These are phyloP conservation scores for Elymnias hypermnestra DNA, from an alignment of 1,140 invertebrate species.

Conservation along the genomic window DNA sequence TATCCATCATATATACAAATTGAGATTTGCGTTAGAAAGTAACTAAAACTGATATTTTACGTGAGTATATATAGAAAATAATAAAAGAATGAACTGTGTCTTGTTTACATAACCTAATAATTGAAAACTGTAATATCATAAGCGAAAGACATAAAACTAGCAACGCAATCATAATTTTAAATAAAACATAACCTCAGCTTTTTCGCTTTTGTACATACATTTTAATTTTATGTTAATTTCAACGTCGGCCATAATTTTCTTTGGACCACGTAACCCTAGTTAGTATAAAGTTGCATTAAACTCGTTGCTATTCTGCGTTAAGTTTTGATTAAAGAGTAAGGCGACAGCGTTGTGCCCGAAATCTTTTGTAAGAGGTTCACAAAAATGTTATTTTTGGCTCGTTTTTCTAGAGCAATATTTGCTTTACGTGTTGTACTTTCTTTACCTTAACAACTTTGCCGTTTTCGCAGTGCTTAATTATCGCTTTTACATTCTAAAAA, in stretches of 20 bases:
- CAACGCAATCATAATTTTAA: conserved; percentile 9
- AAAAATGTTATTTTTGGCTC: conserved; percentile 24
- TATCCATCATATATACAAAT: no score
- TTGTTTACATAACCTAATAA: no score
- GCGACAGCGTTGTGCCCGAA: conserved; percentile 30
- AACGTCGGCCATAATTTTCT: conserved; percentile 41
- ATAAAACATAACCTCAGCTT: background rate
- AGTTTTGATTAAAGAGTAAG: conserved; percentile 51
- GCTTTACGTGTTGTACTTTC: conserved; percentile 3
- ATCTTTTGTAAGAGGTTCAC: conserved; percentile 44
- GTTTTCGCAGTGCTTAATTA: conserved; percentile 58
- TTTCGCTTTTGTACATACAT: conserved; percentile 9
- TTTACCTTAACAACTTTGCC: background rate
- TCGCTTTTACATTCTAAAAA: conserved; percentile 49
- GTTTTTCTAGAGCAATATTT: conserved; percentile 12
- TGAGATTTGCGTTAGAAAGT: no score
- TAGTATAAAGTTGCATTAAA: conserved; percentile 56
- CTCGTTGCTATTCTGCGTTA: conserved; percentile 51
- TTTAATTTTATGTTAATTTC: conserved; percentile 44
- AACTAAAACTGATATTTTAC: no score
- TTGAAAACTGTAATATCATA: no score
- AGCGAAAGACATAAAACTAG: no score
- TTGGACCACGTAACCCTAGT: conserved; percentile 32
- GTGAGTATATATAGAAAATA: no score
- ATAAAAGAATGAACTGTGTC: no score